Percentiles rank a stretch among this genome's conserved stretches.
Conservation (phyloP, 2,888 invertebrate species). For the Hedya salicella region DNA sequence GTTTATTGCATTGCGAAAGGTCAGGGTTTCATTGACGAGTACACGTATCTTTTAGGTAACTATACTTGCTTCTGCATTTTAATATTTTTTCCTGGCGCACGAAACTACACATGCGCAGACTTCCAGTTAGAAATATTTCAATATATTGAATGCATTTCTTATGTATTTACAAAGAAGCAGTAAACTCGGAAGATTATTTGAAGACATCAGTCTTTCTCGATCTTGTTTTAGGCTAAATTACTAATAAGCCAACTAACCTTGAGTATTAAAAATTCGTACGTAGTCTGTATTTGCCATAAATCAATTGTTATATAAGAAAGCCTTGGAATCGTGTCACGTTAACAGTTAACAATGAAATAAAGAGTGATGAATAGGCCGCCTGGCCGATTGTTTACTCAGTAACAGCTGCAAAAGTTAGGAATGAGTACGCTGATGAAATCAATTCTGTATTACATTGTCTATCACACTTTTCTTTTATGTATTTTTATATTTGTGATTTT, state of each 20-base stretch:
- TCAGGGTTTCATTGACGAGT: neutral
- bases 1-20: neutral
- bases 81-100: too few relatives aligned
- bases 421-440: constrained; percentile 25
- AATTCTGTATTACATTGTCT: constrained; percentile 16
- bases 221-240: too few relatives aligned
- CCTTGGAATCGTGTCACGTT: constrained; percentile 35
- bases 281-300: constrained; percentile 9
- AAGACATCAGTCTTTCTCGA: too few relatives aligned
- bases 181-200: too few relatives aligned
- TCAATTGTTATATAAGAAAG: constrained; percentile 28
- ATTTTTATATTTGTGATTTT: too few relatives aligned
- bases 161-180: too few relatives aligned
- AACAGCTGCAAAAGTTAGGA: constrained; percentile 34
- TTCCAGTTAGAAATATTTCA: too few relatives aligned
- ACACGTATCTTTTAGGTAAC: too few relatives aligned
- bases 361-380: constrained; percentile 28
- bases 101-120: too few relatives aligned
- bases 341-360: constrained; percentile 41
- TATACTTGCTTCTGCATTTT: too few relatives aligned
- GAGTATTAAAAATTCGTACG: neutral
- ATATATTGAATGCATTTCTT: too few relatives aligned
- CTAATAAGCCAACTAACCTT: neutral
- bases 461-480: neutral
- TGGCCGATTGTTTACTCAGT: constrained; percentile 31